These are phyloP conservation scores for Lytechinus pictus DNA, from an alignment of 35 echinoderm and acorn worm species.

Conservation along the genomic window DNA sequence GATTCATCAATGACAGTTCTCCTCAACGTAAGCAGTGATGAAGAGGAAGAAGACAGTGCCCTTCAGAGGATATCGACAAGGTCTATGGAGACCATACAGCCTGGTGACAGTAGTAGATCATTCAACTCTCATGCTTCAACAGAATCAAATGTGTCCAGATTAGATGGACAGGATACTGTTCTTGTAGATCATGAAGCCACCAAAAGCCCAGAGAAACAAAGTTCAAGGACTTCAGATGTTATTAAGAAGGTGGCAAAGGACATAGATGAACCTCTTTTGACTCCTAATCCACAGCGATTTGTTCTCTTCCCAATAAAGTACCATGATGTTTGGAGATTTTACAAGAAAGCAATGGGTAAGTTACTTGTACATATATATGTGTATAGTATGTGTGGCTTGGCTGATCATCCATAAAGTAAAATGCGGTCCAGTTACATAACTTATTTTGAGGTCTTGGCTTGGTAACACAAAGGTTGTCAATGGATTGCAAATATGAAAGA, in stretches of 20 bases:
- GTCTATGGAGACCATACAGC: slow-evolving; percentile 5
- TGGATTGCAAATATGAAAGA: too few species aligned
- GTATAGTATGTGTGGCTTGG: neutral
- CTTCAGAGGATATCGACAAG: neutral
- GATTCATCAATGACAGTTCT: neutral
- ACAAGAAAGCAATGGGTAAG: slow-evolving; percentile 95
- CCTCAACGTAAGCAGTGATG: neutral
- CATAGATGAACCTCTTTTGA: slow-evolving; percentile 77
- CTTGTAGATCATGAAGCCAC: neutral
- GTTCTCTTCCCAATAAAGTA: slow-evolving; percentile 93
- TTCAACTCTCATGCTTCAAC: neutral
- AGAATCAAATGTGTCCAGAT: neutral
- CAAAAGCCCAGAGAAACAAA: neutral
- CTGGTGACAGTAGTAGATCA: neutral
- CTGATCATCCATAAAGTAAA: neutral
- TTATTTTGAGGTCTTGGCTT: too few species aligned
- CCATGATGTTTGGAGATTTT: slow-evolving; percentile 87
- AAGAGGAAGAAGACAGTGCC: slow-evolving; percentile 1
- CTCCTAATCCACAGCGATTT: slow-evolving; percentile 65
- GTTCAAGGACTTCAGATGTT: neutral
- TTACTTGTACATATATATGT: neutral
- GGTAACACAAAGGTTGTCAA: too few species aligned
- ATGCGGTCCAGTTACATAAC: too few species aligned
- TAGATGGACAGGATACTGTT: neutral
- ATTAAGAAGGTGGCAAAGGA: neutral